phyloP scores from a whole-genome alignment of 2,113 vertebrate species.

The Marmota flaviventris region DNA sequence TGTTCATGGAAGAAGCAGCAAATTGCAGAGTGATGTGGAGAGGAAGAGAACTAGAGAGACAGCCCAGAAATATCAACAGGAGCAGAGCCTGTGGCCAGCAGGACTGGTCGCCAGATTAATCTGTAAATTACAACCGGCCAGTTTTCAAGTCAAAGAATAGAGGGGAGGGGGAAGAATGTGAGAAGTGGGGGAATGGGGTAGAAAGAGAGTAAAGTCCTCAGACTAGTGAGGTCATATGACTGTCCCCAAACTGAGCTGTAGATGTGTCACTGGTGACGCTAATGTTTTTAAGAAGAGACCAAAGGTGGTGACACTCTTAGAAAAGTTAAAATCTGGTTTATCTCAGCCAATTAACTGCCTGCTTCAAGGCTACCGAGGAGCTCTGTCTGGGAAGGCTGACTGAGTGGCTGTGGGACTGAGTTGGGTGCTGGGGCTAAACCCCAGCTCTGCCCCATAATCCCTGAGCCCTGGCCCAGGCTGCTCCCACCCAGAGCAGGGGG shows the following conservation, averaged over 20 bases:
- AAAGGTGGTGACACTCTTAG: not conserved
- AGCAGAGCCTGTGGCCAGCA: not conserved
- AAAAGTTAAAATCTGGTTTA: not conserved
- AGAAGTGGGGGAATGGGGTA: not conserved
- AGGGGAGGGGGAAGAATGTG: not conserved
- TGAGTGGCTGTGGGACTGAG: not conserved
- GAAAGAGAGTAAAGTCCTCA: not conserved
- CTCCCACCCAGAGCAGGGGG: not conserved
- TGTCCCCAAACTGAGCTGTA: not conserved
- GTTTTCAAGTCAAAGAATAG: not conserved
- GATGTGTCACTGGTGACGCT: not conserved
- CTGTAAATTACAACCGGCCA: not conserved
- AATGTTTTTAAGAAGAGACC: not conserved
- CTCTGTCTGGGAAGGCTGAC: not conserved
- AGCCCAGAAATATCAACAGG: slow-evolving; percentile 3
- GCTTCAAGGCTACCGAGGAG: not conserved
- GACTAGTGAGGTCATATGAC: not conserved
- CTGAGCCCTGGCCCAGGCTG: not conserved
- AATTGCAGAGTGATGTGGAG: not conserved
- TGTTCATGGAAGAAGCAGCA: not conserved
- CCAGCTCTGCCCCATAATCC: not conserved
- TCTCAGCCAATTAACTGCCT: too few relatives aligned
- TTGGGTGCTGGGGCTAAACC: not conserved
- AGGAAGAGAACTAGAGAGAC: not conserved
- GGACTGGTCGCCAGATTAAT: not conserved